Base-by-base conservation (phyloP, 2,797 vertebrate genomes). In the Hafferia zeledoni region DNA sequence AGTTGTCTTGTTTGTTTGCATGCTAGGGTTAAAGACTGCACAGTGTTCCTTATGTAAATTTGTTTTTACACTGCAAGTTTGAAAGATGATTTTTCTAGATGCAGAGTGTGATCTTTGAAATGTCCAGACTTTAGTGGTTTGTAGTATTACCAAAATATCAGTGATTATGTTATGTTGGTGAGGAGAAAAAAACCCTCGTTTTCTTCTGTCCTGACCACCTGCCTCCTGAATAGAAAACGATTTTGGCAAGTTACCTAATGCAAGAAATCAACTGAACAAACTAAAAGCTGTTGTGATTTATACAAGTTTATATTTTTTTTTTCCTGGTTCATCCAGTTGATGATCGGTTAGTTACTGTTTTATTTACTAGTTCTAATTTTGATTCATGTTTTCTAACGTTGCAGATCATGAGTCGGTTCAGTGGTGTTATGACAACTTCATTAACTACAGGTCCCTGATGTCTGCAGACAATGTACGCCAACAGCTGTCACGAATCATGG, bases 341-440 rank as follows among this genome's bases (percentile, higher is more conserved):
- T 78, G 44, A 24, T 94, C 0, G 5, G 55, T 85, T 90, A 76
- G 55, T 72, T 25, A 37, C 44, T 89, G 17, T 93, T 93, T 70
- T 87, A 91, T 93, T 52, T 94, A 87, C 87, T 93, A 68, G 44
- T 96, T 92, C 80, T 94, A 95, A 96, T 96, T 69, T 96, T 95
- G 94, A 96, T 97, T 97, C 95, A 96, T 94, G 68, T 96, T 95
- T 96, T 97, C 91, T 92, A 84, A 96, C 95, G 84, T 98, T 97
- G 84, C 97, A 99, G 99, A 99, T 98, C 99, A 99, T 90, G 99
- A 99, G 97, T 98, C 99, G 57, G 99, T 99, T 98, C 99, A 99
- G 98, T 99, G 99, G 99, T 99, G 99, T 98, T 99, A 99, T 86
- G 99, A 99, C 98, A 99, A 99, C 98, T 99, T 99, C 98, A 99